A percentile compares a stretch with the other conserved stretches of the same genome.
These are phyloP conservation scores for Oceanodroma tethys DNA, from an alignment of 2,113 vertebrate species.

Conservation along the genomic window DNA sequence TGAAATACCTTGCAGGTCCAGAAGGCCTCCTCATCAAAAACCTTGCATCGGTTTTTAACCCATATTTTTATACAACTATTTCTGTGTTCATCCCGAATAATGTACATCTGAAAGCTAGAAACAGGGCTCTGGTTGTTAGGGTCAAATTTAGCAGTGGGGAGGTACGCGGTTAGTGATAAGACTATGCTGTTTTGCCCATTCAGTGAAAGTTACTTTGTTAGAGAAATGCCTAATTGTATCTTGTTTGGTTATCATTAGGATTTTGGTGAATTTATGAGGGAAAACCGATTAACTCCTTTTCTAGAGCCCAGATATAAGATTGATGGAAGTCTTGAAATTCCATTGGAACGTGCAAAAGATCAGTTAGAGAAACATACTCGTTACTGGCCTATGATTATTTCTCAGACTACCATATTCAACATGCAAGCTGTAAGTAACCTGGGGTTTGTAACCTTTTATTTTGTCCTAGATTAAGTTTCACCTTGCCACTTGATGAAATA, in stretches of 20 bases:
- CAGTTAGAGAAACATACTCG: slow-evolving; percentile 96
- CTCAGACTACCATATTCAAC: slow-evolving; percentile 98
- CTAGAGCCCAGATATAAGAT: slow-evolving; percentile 82
- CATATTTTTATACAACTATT: background rate
- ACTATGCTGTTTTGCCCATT: slow-evolving; percentile 39
- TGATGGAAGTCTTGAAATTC: slow-evolving; percentile 83
- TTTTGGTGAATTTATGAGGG: slow-evolving; percentile 99
- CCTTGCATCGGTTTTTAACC: background rate
- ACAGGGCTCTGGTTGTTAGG: background rate
- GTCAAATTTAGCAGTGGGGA: background rate
- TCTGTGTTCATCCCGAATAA: background rate
- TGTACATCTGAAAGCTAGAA: background rate
- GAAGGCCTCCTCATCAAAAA: background rate
- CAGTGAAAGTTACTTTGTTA: slow-evolving; percentile 25
- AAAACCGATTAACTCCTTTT: slow-evolving; percentile 94
- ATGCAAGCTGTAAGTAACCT: slow-evolving; percentile 93
- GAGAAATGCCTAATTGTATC: slow-evolving; percentile 74
- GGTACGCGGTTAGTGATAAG: background rate
- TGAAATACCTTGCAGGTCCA: background rate
- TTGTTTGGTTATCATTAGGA: slow-evolving; percentile 85
- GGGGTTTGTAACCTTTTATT: background rate
- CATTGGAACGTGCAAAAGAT: slow-evolving; percentile 88
- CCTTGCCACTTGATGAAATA: background rate
- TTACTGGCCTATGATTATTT: slow-evolving; percentile 99
- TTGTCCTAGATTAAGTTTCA: background rate